phyloP scores from a whole-genome alignment of 2,888 invertebrate genomes.

The Plebejus anna region DNA sequence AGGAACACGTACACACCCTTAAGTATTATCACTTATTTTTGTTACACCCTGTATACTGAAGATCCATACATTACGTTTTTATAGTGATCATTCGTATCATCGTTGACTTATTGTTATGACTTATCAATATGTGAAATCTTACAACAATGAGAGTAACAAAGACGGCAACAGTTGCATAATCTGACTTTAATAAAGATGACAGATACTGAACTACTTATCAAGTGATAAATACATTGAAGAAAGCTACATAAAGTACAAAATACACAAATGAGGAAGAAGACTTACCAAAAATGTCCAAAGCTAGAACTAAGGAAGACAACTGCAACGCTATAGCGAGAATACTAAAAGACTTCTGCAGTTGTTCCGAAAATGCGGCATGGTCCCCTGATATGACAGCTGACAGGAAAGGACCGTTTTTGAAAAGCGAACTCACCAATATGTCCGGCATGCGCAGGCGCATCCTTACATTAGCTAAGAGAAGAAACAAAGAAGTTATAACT shows the following conservation, averaged over 20 bases:
- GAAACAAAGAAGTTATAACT: constrained; percentile 51
- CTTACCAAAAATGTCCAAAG: constrained; percentile 61
- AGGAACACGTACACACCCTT: too few relatives aligned
- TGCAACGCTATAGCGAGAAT: constrained; percentile 71
- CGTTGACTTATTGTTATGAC: constrained; percentile 1
- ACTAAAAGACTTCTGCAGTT: constrained; percentile 74
- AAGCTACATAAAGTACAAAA: constrained; percentile 28
- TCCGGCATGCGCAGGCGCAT: constrained; percentile 68
- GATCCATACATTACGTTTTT: constrained; percentile 10
- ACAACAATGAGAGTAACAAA: neutral
- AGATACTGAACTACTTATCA: neutral
- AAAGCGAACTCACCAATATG: constrained; percentile 73
- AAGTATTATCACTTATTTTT: too few relatives aligned
- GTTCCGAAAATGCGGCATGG: constrained; percentile 75
- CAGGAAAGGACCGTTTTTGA: constrained; percentile 63
- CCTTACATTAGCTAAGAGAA: constrained; percentile 65
- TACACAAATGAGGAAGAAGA: constrained; percentile 36
- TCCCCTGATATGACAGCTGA: constrained; percentile 73
- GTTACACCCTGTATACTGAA: neutral
- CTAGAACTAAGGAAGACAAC: constrained; percentile 57
- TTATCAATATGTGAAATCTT: neutral
- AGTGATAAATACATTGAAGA: constrained; percentile 5
- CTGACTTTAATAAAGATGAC: neutral
- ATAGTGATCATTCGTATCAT: neutral
- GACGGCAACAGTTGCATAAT: neutral